A percentile compares a stretch with the other conserved stretches of the same genome.
phyloP scores from a whole-genome alignment of 2,888 invertebrate species.

The Tortricodes alternella region DNA sequence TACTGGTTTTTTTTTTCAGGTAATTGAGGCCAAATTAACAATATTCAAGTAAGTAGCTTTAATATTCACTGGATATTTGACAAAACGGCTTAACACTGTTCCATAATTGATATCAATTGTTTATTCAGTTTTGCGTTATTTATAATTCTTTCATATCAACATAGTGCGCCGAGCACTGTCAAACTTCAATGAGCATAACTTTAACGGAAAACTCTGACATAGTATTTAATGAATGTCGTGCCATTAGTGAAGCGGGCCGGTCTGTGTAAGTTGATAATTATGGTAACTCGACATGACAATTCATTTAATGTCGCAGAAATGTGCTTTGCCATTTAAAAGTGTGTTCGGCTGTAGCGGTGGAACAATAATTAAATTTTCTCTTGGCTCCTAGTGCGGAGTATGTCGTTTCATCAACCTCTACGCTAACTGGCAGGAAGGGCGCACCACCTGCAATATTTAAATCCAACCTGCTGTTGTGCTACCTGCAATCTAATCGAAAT shows the following conservation, averaged over 20 bases:
- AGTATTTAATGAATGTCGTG: slow-evolving; percentile 23
- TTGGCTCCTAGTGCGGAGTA: slow-evolving; percentile 65
- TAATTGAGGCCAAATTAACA: not conserved
- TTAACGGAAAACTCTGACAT: slow-evolving; percentile 10
- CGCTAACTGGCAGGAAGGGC: slow-evolving; percentile 64
- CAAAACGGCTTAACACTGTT: not conserved
- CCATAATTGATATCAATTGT: not conserved
- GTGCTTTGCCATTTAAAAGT: slow-evolving; percentile 70
- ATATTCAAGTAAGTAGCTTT: not conserved
- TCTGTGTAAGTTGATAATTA: slow-evolving; percentile 43
- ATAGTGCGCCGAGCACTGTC: slow-evolving; percentile 2
- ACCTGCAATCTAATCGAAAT: slow-evolving; percentile 65
- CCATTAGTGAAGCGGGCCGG: slow-evolving; percentile 21
- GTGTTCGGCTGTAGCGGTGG: slow-evolving; percentile 69
- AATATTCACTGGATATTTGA: not conserved
- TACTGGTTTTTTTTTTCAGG: too few relatives aligned
- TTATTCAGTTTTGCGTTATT: not conserved
- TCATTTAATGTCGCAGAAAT: slow-evolving; percentile 70
- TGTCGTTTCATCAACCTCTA: slow-evolving; percentile 73
- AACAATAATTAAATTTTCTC: slow-evolving; percentile 79
- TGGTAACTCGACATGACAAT: slow-evolving; percentile 66
- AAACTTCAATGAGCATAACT: slow-evolving; percentile 28
- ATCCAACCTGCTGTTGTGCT: slow-evolving; percentile 59
- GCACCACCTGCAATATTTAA: slow-evolving; percentile 76
- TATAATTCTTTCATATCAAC: slow-evolving; percentile 7